Conservation (phyloP, 2,888 invertebrate genomes). For the Lepidocyrtinus sp. region DNA sequence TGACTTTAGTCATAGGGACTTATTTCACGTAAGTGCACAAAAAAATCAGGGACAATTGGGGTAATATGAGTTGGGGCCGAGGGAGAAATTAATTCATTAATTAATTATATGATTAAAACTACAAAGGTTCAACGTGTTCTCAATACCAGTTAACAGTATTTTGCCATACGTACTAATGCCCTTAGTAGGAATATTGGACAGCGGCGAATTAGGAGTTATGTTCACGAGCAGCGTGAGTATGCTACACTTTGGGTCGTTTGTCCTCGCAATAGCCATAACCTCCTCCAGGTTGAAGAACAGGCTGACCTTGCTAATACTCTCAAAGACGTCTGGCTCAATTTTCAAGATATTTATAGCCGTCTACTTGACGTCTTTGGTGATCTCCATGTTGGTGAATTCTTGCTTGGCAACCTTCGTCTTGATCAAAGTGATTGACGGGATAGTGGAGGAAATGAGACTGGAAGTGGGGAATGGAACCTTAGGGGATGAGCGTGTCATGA, state of each 20-base stretch:
- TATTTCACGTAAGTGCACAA: slow-evolving; percentile 29
- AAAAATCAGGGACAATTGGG: not conserved
- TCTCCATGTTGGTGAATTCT: slow-evolving; percentile 37
- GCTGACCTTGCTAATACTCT: slow-evolving; percentile 26
- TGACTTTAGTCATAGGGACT: not conserved
- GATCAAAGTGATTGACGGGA: slow-evolving; percentile 38
- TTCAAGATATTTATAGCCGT: not conserved
- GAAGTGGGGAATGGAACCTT: slow-evolving; percentile 18
- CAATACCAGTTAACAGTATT: slow-evolving; percentile 16
- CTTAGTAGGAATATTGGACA: not conserved
- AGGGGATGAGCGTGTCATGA: slow-evolving; percentile 30
- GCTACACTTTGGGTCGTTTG: slow-evolving; percentile 21
- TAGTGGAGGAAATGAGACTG: not conserved
- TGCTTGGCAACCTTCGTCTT: slow-evolving; percentile 42
- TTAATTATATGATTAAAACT: slow-evolving; percentile 1
- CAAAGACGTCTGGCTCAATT: slow-evolving; percentile 7
- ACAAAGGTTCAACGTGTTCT: slow-evolving; percentile 27
- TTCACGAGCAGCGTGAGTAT: slow-evolving; percentile 49
- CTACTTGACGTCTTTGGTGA: slow-evolving; percentile 5
- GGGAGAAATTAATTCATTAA: too few species aligned
- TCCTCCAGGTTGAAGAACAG: slow-evolving; percentile 33
- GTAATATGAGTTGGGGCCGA: not conserved
- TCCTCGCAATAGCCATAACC: slow-evolving; percentile 24
- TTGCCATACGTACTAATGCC: slow-evolving; percentile 31
- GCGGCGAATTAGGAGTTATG: not conserved